Evolutionary conservation across 2,888 invertebrate species (phyloP).

Genomic region (Seladonia tumulorum): DNA sequence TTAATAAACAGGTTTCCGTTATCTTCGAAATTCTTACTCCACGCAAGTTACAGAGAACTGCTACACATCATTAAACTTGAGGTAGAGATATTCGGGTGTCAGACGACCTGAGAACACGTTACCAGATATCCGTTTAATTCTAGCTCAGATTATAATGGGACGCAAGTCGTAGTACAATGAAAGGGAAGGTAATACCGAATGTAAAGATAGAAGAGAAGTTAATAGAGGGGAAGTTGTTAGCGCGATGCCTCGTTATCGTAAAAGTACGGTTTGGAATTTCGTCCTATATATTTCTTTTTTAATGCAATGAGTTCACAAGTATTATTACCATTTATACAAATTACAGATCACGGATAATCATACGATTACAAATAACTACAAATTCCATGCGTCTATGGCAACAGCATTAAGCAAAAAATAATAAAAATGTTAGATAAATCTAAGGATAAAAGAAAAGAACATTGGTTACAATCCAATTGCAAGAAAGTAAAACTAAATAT

Average conservation of each 20-base stretch:
- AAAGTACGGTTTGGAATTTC: background rate
- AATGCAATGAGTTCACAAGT: background rate
- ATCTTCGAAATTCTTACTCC: background rate
- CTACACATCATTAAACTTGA: slow-evolving; percentile 5
- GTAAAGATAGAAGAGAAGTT: background rate
- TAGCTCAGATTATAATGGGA: slow-evolving; percentile 9
- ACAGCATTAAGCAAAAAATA: too few species aligned
- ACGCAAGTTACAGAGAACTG: background rate
- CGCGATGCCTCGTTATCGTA: background rate
- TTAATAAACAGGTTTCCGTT: background rate
- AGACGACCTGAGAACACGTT: slow-evolving; percentile 15
- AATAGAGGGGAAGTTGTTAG: background rate
- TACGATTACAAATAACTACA: background rate
- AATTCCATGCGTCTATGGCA: background rate
- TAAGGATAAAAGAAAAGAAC: background rate
- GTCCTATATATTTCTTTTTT: background rate
- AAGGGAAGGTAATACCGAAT: background rate
- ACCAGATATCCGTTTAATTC: slow-evolving; percentile 15
- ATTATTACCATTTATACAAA: background rate
- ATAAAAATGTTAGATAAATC: too few species aligned
- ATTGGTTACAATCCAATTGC: background rate
- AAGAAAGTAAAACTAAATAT: background rate
- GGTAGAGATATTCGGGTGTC: slow-evolving; percentile 10
- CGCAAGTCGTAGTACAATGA: background rate
- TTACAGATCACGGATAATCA: background rate